Conservation (phyloP, 2,113 vertebrate genomes). For the Callionymus lyra region DNA sequence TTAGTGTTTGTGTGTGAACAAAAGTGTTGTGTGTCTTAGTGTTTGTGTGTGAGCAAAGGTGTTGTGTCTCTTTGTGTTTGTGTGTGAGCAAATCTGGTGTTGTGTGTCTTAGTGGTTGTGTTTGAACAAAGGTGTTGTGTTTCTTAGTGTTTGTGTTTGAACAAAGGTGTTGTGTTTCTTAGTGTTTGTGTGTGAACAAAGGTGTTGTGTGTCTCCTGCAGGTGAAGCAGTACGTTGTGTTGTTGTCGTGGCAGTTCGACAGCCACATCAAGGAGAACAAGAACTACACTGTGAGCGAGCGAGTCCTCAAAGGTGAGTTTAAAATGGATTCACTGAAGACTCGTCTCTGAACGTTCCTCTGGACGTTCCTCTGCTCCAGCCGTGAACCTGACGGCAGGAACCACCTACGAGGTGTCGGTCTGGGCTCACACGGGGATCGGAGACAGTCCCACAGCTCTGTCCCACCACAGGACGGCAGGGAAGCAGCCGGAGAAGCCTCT, state of each 20-base stretch:
- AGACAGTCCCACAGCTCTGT: slow-evolving; percentile 84
- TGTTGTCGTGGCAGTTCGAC: slow-evolving; percentile 89
- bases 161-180: no score
- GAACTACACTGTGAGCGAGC: slow-evolving; percentile 67
- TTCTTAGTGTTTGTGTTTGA: no score
- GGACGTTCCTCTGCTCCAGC: slow-evolving; percentile 61
- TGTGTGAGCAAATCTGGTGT: no score
- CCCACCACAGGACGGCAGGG: slow-evolving; percentile 72
- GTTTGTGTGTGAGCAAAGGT: no score
- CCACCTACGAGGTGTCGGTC: slow-evolving; percentile 82
- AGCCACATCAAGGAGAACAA: slow-evolving; percentile 81
- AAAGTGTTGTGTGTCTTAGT: no score
- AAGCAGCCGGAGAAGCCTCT: slow-evolving; percentile 68
- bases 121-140: no score
- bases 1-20: no score
- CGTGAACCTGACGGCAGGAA: slow-evolving; percentile 83
- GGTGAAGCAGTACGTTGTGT: slow-evolving; percentile 78
- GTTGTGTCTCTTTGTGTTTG: no score
- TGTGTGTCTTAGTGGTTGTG: no score
- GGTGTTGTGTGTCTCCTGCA: slow-evolving; percentile 36
- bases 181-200: no score
- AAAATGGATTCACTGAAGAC: background rate
- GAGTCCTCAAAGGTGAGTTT: slow-evolving; percentile 70
- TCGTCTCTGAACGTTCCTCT: background rate
- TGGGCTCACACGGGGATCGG: slow-evolving; percentile 86